Evolutionary conservation across 2,888 invertebrate genomes (phyloP).

Genomic region (Lepidochrysops patricia): DNA sequence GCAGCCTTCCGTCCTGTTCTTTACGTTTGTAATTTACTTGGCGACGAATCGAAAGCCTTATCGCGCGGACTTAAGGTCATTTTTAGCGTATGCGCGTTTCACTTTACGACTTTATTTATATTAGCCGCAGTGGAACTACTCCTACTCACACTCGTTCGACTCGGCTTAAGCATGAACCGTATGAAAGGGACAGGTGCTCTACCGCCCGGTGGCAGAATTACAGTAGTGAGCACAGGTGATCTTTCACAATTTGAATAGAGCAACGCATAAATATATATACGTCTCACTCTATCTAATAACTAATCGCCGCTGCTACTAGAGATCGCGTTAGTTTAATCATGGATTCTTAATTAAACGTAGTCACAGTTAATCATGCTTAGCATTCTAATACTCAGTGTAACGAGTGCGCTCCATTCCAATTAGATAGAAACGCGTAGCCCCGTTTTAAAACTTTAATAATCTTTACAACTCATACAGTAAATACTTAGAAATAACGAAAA

Average conservation of each 20-base stretch:
- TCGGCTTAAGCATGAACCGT: constrained; percentile 68
- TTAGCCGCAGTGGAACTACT: constrained; percentile 49
- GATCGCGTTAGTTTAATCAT: constrained; percentile 40
- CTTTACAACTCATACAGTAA: constrained; percentile 27
- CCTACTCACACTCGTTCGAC: constrained; percentile 72
- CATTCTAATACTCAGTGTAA: constrained; percentile 53
- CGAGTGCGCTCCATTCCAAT: constrained; percentile 46
- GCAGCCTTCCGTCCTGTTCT: constrained; percentile 66
- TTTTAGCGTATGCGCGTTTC: constrained; percentile 24
- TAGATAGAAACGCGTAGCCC: constrained; percentile 43
- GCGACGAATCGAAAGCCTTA: constrained; percentile 16
- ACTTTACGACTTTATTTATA: constrained; percentile 35
- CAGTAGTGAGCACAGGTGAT: constrained; percentile 75
- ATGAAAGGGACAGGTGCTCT: constrained; percentile 74
- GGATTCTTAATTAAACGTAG: constrained; percentile 52
- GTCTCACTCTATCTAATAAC: constrained; percentile 44
- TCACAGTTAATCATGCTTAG: constrained; percentile 58
- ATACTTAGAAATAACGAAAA: no score
- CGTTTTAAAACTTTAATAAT: constrained; percentile 39
- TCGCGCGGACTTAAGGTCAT: constrained; percentile 26
- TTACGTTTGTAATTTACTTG: constrained; percentile 30
- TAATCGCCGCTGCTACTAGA: constrained; percentile 29
- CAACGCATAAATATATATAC: constrained; percentile 58
- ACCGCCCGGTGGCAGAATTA: constrained; percentile 67
- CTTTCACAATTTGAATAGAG: constrained; percentile 63